A percentile compares a stretch with the other conserved stretches of the same genome.
Conservation (phyloP, 2,113 vertebrate genomes). For the Erythrocercus mccallii region DNA sequence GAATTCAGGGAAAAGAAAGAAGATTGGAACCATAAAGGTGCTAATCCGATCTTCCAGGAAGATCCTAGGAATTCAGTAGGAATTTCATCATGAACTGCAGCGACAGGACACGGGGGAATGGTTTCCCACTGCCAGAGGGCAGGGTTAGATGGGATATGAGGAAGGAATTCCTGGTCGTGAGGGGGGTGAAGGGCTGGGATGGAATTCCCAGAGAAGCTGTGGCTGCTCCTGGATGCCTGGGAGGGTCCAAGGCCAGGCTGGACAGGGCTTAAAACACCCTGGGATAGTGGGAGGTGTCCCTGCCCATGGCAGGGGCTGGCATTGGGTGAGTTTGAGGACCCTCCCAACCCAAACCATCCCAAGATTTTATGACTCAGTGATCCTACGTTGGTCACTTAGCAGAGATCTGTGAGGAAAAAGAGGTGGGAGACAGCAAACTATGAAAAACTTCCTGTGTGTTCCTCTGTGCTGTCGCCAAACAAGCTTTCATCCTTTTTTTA, state of each 20-base stretch:
- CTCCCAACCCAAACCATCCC: not conserved
- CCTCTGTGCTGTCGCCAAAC: not conserved
- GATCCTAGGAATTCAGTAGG: not conserved
- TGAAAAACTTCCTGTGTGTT: not conserved
- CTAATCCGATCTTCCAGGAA: not conserved
- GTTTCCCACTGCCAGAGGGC: not conserved
- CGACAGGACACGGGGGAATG: not conserved
- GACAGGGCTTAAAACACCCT: fast-evolving
- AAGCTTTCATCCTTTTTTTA: not conserved
- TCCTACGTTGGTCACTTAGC: fast-evolving
- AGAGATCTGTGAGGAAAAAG: not conserved
- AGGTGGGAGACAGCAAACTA: not conserved
- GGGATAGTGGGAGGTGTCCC: not conserved
- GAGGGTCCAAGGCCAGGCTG: fast-evolving
- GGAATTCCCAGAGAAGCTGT: not conserved
- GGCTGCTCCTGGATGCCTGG: not conserved
- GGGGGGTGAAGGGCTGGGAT: not conserved
- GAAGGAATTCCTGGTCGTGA: not conserved
- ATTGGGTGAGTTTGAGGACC: not conserved
- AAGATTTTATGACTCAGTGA: not conserved
- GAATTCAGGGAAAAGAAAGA: not conserved
- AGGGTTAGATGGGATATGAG: not conserved
- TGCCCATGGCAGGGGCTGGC: not conserved
- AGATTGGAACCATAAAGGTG: fast-evolving
- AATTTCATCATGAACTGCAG: not conserved